These are phyloP conservation scores for Aspidiotus rigidus DNA, from an alignment of 2,888 invertebrate species.

Conservation along the genomic window DNA sequence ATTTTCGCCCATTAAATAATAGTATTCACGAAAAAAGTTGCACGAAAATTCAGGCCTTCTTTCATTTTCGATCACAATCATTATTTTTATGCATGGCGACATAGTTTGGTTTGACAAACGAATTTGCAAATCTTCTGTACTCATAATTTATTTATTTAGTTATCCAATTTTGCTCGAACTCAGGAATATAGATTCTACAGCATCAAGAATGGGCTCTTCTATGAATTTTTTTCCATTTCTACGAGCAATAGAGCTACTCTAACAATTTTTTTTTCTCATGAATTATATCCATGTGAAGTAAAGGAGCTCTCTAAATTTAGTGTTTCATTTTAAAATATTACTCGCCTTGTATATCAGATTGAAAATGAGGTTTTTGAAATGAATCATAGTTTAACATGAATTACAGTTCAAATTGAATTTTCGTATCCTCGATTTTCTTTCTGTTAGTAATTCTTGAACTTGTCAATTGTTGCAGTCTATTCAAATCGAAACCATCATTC, in stretches of 20 bases:
- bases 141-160: background rate
- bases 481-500: slow-evolving; percentile 8
- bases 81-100: background rate
- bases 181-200: background rate
- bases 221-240: background rate
- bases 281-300: no score
- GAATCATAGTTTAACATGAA: background rate
- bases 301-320: background rate
- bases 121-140: no score
- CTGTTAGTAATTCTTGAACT: background rate
- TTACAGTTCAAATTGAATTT: slow-evolving; percentile 3
- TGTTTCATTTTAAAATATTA: background rate
- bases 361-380: background rate
- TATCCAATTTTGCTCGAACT: no score
- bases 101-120: no score
- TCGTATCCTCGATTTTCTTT: background rate
- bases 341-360: background rate
- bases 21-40: no score
- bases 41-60: no score
- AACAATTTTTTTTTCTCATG: background rate
- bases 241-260: no score
- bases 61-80: background rate
- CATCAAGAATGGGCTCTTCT: background rate
- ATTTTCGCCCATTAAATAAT: background rate
- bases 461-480: background rate